Base-by-base conservation (phyloP, 2,888 invertebrate species). In the Drosophila sordidapex region DNA sequence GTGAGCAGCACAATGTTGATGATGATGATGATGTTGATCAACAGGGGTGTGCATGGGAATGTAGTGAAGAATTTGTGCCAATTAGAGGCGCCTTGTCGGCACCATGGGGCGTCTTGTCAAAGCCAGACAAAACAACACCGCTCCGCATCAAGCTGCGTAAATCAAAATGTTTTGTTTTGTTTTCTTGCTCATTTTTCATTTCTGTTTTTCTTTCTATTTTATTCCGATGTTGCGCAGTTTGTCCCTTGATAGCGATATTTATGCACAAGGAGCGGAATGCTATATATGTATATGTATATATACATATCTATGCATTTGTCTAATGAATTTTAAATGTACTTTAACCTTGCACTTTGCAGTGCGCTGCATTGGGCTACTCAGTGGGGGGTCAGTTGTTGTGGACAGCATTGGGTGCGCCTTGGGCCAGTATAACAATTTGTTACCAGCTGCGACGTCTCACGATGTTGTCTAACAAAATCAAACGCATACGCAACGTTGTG, bases 271-370 rank as follows among this genome's bases (percentile, higher is more conserved):
- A 59, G 59, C 31, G 31, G 49, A 60, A 38, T 73, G 56, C 46
- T 48, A 49, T 57, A 67, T 25, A 25, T 25, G 2, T 27, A 27
- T 64, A 25, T 25, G 3, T 64, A 46, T 70, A 25, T 6, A 33
- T 48, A 51, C 25, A 54, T 53, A 48, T 66, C 66, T 62, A 62
- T 82, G 59, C 70, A 66, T 69, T 72, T 72, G 76, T 67, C 68
- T 76, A 89, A 87, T 87, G 85, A 81, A 87, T 89, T 84, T 83
- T 87, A 84, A 89, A 87, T 87, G 75, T 85, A 77, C 75, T 83
- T 57, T 80, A 60, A 35, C 83, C 89, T 80, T 86, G 83, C 87
- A 89, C 66, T 81, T 73, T 67, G 38, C 58, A 74, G 63, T 65
- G 64, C 70, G 65, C 64, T 64, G 58, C 54, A 73, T 63, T 57